Percentiles rank a stretch among this genome's conserved stretches.
These are phyloP conservation scores for Dicrostonyx torquatus DNA, from an alignment of 2,797 vertebrate species.

Conservation along the genomic window DNA sequence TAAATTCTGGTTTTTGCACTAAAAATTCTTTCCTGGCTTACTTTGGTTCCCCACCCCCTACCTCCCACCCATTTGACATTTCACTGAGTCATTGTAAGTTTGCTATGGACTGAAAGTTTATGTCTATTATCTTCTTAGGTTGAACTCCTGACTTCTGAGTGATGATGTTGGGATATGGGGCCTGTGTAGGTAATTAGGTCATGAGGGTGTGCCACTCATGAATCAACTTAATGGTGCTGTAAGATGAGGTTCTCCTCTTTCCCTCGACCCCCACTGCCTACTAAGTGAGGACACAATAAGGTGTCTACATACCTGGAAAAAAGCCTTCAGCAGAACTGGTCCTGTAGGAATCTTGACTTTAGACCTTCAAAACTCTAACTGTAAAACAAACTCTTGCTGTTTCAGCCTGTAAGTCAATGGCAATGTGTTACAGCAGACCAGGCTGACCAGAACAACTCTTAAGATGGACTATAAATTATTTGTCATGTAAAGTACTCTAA, in stretches of 20 bases:
- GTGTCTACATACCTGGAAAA: neutral
- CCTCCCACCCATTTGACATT: conserved; percentile 52
- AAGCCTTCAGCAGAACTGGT: neutral
- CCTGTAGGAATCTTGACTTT: neutral
- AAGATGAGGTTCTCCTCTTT: neutral
- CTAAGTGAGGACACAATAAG: neutral
- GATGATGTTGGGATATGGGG: neutral
- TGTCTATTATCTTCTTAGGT: neutral
- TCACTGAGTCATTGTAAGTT: conserved; percentile 11
- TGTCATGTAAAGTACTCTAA: conserved; percentile 38
- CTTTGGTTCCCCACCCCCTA: conserved; percentile 5
- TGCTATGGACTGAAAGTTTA: neutral
- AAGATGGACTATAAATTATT: conserved; percentile 48
- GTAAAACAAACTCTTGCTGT: neutral
- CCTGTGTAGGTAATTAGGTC: neutral
- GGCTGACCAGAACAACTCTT: neutral
- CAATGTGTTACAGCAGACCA: neutral
- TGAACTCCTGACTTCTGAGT: neutral
- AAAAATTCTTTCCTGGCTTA: conserved; percentile 44
- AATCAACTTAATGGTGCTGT: neutral
- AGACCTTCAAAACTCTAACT: neutral
- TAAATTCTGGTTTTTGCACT: conserved; percentile 55
- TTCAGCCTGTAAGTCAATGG: neutral
- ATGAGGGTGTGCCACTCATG: neutral
- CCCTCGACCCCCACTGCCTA: neutral